These are phyloP conservation scores for Molossus alvarezi DNA, from an alignment of 2,797 vertebrate species.

Conservation along the genomic window DNA sequence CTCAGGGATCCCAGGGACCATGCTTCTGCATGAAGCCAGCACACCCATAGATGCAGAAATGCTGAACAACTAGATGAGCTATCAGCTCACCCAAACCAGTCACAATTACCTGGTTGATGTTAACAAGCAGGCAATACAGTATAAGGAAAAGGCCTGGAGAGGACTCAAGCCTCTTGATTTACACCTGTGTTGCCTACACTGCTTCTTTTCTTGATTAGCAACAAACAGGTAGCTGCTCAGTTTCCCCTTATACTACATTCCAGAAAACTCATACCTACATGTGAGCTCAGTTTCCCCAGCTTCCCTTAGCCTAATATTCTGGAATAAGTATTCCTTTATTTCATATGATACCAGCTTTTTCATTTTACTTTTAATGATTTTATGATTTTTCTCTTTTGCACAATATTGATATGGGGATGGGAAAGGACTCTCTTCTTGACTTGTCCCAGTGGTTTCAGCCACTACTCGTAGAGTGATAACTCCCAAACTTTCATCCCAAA, in stretches of 20 bases:
- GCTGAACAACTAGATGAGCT: neutral
- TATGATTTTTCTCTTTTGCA: conserved; percentile 34
- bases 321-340: conserved; percentile 16
- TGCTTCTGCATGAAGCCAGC: neutral
- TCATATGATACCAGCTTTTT: conserved; percentile 11
- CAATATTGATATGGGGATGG: neutral
- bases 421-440: neutral
- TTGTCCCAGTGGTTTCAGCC: neutral
- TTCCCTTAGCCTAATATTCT: conserved; percentile 34
- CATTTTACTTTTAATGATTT: neutral
- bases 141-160: neutral
- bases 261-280: neutral
- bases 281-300: neutral
- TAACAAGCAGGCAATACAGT: neutral
- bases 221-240: neutral
- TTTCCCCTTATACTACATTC: neutral
- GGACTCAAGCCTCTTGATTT: neutral
- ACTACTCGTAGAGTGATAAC: neutral
- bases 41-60: neutral
- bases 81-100: neutral
- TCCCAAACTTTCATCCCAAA: conserved; percentile 9
- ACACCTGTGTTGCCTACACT: neutral
- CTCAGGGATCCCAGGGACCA: neutral
- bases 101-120: neutral
- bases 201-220: neutral